A percentile compares a stretch with the other conserved stretches of the same genome.
These are phyloP conservation scores for Macropus fuliginosus DNA, from an alignment of 2,797 vertebrate species.

Conservation along the genomic window DNA sequence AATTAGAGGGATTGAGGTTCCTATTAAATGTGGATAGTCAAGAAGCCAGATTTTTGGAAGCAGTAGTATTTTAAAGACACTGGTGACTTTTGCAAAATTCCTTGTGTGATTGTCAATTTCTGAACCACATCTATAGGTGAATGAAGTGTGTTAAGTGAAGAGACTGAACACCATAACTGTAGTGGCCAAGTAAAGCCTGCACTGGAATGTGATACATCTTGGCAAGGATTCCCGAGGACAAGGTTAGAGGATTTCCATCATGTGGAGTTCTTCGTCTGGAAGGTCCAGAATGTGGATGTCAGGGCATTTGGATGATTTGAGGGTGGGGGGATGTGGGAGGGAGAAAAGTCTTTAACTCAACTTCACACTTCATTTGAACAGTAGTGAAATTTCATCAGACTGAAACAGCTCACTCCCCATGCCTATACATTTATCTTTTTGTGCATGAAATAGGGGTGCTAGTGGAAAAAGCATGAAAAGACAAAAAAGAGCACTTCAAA, in stretches of 20 bases:
- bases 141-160: not conserved
- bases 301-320: constrained; percentile 55
- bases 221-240: not conserved
- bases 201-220: constrained; percentile 27
- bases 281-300: not conserved
- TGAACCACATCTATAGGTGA: not conserved
- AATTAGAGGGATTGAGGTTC: not conserved
- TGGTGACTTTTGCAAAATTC: not conserved
- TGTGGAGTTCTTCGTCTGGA: constrained; percentile 6
- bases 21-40: not conserved
- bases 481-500: constrained; percentile 64
- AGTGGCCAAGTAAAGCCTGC: not conserved
- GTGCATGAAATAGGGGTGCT: constrained; percentile 40
- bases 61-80: not conserved
- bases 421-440: constrained; percentile 57
- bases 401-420: constrained; percentile 39
- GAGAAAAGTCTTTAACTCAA: constrained; percentile 61
- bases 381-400: constrained; percentile 49
- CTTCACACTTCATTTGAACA: constrained; percentile 62
- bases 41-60: not conserved
- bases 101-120: not conserved
- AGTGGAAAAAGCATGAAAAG: constrained; percentile 54
- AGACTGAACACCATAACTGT: not conserved
- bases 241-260: constrained; percentile 12
- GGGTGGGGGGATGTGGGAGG: constrained; percentile 25